Conservation (phyloP, 2,113 vertebrate genomes). For the Chaenocephalus aceratus region DNA sequence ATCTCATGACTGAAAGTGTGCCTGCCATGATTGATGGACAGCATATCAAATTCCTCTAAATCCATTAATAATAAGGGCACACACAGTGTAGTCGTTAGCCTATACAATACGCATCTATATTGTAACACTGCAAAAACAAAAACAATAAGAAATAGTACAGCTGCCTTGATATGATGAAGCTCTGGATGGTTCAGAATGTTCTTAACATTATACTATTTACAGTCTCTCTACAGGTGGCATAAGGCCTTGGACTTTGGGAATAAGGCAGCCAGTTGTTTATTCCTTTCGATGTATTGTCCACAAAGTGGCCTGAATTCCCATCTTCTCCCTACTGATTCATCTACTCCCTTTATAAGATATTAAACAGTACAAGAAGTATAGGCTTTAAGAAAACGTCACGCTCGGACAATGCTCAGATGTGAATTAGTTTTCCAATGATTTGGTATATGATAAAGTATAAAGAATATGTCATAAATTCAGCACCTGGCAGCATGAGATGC, state of each 20-base stretch:
- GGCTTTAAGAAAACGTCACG: constrained; percentile 77
- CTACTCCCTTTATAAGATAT: constrained; percentile 78
- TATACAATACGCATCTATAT: constrained; percentile 69
- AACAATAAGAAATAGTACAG: constrained; percentile 75
- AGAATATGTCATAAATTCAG: constrained; percentile 83
- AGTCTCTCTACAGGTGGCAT: constrained; percentile 79
- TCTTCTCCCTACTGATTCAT: constrained; percentile 66
- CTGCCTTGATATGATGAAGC: constrained; percentile 80
- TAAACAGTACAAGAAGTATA: constrained; percentile 84
- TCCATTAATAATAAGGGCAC: constrained; percentile 66
- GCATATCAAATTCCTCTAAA: constrained; percentile 65
- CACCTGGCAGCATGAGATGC: constrained; percentile 82
- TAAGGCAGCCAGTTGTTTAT: constrained; percentile 85
- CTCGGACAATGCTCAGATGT: constrained; percentile 76
- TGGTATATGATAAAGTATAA: constrained; percentile 80
- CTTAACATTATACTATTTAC: constrained; percentile 76
- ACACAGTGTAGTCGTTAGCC: constrained; percentile 66
- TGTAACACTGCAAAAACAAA: constrained; percentile 68
- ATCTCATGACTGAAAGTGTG: constrained; percentile 64
- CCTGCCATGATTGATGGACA: constrained; percentile 64
- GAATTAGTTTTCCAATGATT: constrained; percentile 77
- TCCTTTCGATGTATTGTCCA: constrained; percentile 73
- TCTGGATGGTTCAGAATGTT: constrained; percentile 76
- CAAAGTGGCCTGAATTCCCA: constrained; percentile 72
- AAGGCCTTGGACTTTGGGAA: constrained; percentile 82